Evolutionary conservation across 2,797 vertebrate species (phyloP).

Genomic region (Pipistrellus pipistrellus): DNA sequence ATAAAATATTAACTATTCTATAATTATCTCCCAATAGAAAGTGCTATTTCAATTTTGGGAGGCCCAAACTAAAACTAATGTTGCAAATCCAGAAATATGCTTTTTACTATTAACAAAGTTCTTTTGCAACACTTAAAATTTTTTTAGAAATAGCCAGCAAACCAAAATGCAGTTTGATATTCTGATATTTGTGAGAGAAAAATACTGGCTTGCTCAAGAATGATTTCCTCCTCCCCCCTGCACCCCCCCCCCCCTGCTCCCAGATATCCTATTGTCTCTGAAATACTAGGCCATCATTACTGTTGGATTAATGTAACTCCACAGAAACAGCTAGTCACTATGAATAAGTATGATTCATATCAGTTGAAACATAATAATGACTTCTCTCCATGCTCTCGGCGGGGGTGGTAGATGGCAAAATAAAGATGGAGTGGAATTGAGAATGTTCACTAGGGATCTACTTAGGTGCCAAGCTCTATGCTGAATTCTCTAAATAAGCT

Average conservation of each 20-base stretch:
- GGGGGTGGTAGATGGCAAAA: neutral
- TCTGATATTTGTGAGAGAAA: neutral
- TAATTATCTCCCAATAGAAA: conserved; percentile 32
- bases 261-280: neutral
- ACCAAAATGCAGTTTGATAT: conserved; percentile 1
- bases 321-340: neutral
- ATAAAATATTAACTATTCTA: conserved; percentile 8
- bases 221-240: neutral
- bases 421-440: neutral
- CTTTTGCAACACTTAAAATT: neutral
- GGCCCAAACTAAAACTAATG: conserved; percentile 18
- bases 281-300: neutral
- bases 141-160: neutral
- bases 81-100: neutral
- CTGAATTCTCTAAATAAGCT: neutral
- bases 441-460: neutral
- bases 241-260: too few relatives aligned
- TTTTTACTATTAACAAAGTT: neutral
- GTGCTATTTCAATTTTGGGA: neutral
- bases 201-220: neutral
- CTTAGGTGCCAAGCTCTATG: neutral
- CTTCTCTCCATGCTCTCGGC: neutral
- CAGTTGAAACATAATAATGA: neutral
- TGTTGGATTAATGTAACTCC: neutral
- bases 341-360: neutral